These are phyloP conservation scores for Xanthorhoe spadicearia DNA, from an alignment of 2,888 invertebrate genomes.

Conservation along the genomic window DNA sequence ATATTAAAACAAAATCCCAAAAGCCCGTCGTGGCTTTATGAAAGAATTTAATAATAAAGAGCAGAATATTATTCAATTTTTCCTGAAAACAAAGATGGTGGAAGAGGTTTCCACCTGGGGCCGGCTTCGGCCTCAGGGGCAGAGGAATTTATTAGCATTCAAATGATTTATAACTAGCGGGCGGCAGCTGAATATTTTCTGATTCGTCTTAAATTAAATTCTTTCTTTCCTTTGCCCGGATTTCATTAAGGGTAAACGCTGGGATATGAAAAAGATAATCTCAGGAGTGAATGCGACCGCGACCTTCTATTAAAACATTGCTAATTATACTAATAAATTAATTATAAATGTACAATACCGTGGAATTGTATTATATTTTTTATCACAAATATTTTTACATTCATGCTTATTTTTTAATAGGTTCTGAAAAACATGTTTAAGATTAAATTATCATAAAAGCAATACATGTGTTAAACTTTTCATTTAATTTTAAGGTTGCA, in stretches of 20 bases:
- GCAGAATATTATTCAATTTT: slow-evolving; percentile 80
- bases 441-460: no score
- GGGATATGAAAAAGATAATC: slow-evolving; percentile 80
- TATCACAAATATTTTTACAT: no score
- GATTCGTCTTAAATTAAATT: slow-evolving; percentile 84
- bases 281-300: slow-evolving; percentile 42
- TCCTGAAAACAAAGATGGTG: slow-evolving; percentile 78
- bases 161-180: slow-evolving; percentile 85
- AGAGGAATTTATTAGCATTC: slow-evolving; percentile 85
- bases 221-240: slow-evolving; percentile 83
- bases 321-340: slow-evolving; percentile 14
- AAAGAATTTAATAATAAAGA: slow-evolving; percentile 81
- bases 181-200: slow-evolving; percentile 83
- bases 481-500: no score
- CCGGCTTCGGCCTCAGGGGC: slow-evolving; percentile 56
- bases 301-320: slow-evolving; percentile 26
- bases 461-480: no score
- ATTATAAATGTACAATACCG: not conserved
- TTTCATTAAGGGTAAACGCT: slow-evolving; percentile 82
- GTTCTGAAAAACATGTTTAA: no score
- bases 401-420: no score
- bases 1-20: slow-evolving; percentile 78
- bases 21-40: slow-evolving; percentile 76
- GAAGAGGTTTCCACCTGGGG: slow-evolving; percentile 79
- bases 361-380: no score